Base-by-base conservation (phyloP, 1,140 invertebrate species). In the Bombus impatiens region DNA sequence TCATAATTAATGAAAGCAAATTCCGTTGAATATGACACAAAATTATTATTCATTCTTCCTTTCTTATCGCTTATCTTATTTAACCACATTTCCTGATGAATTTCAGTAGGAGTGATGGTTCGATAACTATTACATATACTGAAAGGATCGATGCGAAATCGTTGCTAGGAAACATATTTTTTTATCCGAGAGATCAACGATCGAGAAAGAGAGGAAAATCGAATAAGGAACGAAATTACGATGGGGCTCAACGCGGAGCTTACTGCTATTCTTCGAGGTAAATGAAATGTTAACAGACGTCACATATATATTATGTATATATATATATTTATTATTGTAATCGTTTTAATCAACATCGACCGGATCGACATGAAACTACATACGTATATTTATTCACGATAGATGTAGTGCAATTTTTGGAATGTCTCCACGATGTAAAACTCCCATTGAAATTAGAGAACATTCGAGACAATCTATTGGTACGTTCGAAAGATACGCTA, bases 351-450 rank as follows among this genome's bases (percentile, higher is more conserved):
- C 6, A 42, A 15, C 0, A 13, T 44, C 28, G 6, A 44, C 22
- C 35, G 9, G 35, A 37, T 13, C 8, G 35, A 70, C 25, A 22
- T 40, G 68, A 28, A 42, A 42, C 6, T 32, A 53, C 18, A 53
- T 53, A 53, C 6, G 4, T 62, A 2, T 25, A 18, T 78, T 32
- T 40, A 1, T 13, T 12, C 10, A 59, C 76, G 4, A 40, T 71
- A 94, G 94, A 95, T 65, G 82, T 93, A 22, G 89, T 94, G n/a
- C 88, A 94, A 25, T 95, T 95, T 84, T 85, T 95, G 40, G 94
- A 95, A 78, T 87, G 76, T 1, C 80, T 95, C 0, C 75, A 53
- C 13, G 91, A 94, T 1, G 88, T 91, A 0, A 90, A 93, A 37
- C 89, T 95, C 28, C 90, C 94, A 0, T 47, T 82, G 8, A 67